Conservation (phyloP, 1,140 invertebrate genomes). For the Drosophila pseudoobscura region DNA sequence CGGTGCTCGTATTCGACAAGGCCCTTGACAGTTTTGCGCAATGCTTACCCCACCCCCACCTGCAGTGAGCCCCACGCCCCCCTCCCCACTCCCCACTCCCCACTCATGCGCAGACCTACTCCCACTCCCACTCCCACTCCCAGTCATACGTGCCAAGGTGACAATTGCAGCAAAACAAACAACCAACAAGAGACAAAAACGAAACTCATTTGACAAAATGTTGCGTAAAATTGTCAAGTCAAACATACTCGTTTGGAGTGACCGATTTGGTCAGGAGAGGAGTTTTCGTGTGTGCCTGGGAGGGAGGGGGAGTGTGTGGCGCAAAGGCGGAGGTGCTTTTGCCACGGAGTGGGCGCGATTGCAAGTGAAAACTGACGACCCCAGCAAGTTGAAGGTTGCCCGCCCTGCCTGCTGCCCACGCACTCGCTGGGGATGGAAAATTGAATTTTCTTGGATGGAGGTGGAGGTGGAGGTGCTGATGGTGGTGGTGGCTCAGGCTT, state of each 20-base stretch:
- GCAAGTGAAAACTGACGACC: too few relatives aligned
- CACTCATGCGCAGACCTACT: conserved; percentile 5
- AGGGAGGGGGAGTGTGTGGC: too few relatives aligned
- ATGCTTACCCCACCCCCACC: conserved; percentile 1
- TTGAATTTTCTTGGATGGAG: not conserved
- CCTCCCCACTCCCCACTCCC: too few relatives aligned
- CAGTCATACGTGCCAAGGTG: conserved; percentile 63
- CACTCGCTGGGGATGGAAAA: not conserved
- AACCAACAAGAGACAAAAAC: conserved; percentile 7
- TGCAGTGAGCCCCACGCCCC: not conserved
- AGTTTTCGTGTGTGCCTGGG: too few relatives aligned
- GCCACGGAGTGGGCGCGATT: too few relatives aligned
- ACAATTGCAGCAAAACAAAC: conserved; percentile 47
- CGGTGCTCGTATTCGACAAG: conserved; percentile 24
- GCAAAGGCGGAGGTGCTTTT: too few relatives aligned
- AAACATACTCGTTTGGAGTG: conserved; percentile 11
- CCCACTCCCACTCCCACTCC: conserved; percentile 28
- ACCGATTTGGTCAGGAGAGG: too few relatives aligned
- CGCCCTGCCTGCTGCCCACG: not conserved
- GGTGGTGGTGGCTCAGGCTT: not conserved
- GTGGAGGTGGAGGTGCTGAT: too few relatives aligned
- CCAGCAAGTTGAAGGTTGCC: not conserved
- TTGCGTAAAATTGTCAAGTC: conserved; percentile 58
- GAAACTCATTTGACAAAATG: conserved; percentile 18
- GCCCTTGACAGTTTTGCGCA: conserved; percentile 43